Evolutionary conservation across 2,888 invertebrate species (phyloP).

Genomic region (Nemotelus pantherinus): DNA sequence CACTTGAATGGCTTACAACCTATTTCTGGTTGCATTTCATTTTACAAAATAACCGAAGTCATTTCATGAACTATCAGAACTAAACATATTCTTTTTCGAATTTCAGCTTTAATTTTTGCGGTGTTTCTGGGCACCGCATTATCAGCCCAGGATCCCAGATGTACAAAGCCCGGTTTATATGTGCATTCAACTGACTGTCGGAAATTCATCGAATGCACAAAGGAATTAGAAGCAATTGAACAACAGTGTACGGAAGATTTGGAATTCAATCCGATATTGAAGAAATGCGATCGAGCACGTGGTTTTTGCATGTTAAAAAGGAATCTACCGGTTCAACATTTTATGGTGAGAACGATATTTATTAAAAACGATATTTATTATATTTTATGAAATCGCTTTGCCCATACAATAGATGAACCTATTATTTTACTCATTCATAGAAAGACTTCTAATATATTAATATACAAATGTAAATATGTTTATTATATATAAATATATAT

Average conservation of each 20-base stretch:
- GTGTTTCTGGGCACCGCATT: constrained; percentile 29
- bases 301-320: constrained; percentile 22
- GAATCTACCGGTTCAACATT: not conserved
- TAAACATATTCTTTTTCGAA: not conserved
- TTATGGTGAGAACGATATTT: constrained; percentile 25
- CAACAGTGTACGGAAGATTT: constrained; percentile 16
- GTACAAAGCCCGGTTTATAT: not conserved
- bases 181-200: constrained; percentile 11
- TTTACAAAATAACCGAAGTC: too few species aligned
- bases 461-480: too few species aligned
- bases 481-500: too few species aligned
- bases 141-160: too few species aligned
- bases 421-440: too few species aligned
- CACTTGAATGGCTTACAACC: too few species aligned
- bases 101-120: constrained; percentile 37
- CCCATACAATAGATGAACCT: too few species aligned
- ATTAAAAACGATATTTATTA: too few species aligned
- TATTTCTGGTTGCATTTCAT: too few species aligned
- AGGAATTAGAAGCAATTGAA: not conserved
- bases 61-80: too few species aligned
- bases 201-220: constrained; percentile 13
- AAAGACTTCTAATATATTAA: too few species aligned
- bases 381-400: too few species aligned
- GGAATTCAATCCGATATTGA: constrained; percentile 19
- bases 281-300: constrained; percentile 26